Percentiles rank a stretch among this genome's conserved stretches.
Evolutionary conservation across 2,888 invertebrate species (phyloP).

Genomic region (Lasioglossum marginatum): DNA sequence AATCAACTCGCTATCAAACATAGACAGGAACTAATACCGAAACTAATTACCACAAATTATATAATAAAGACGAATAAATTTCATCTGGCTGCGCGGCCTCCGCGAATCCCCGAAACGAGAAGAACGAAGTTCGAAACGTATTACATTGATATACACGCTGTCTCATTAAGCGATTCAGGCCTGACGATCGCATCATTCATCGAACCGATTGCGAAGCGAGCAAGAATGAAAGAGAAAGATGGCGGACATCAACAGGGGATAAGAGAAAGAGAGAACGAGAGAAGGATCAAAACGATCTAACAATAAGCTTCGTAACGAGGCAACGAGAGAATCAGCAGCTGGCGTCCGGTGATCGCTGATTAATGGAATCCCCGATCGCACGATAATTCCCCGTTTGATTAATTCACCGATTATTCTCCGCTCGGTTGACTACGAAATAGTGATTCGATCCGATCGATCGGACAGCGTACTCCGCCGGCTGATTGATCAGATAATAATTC

Average conservation of each 20-base stretch:
- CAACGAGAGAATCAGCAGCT: slow-evolving; percentile 26
- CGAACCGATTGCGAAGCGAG: slow-evolving; percentile 26
- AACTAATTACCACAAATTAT: background rate
- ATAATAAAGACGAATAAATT: slow-evolving; percentile 4
- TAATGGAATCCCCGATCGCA: slow-evolving; percentile 50
- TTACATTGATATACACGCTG: slow-evolving; percentile 29
- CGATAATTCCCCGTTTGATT: slow-evolving; percentile 51
- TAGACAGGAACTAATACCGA: background rate
- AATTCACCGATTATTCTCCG: slow-evolving; percentile 51
- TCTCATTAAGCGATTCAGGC: slow-evolving; percentile 38
- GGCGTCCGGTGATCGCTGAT: slow-evolving; percentile 31
- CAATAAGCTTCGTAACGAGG: slow-evolving; percentile 47
- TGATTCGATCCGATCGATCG: slow-evolving; percentile 37
- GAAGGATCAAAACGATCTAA: background rate
- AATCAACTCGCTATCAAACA: background rate
- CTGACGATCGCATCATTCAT: slow-evolving; percentile 45
- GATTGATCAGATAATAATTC: slow-evolving; percentile 52
- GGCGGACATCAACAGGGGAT: background rate
- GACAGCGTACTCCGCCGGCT: slow-evolving; percentile 16
- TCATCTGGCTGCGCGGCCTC: background rate
- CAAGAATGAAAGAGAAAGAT: background rate
- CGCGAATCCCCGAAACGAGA: background rate
- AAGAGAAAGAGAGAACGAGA: background rate
- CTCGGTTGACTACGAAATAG: slow-evolving; percentile 33
- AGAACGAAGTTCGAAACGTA: background rate